Evolutionary conservation across 2,797 vertebrate genomes (phyloP).

Genomic region (Dermochelys coriacea): DNA sequence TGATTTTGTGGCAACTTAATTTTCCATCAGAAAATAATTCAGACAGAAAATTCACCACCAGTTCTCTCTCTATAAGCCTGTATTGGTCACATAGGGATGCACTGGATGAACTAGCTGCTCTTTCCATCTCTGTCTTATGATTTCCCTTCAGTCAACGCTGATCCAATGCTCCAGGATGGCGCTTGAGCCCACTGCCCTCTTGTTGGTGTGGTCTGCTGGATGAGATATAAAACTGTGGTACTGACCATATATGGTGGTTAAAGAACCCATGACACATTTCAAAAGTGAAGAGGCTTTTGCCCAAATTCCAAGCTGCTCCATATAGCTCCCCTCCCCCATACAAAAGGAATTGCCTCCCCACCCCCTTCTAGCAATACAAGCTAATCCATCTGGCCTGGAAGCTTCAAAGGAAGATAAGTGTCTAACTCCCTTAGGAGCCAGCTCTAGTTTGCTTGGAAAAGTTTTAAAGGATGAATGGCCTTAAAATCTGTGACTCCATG

Average conservation of each 20-base stretch:
- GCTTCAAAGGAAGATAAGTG: background rate
- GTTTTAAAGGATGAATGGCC: background rate
- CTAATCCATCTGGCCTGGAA: no score
- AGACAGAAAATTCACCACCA: background rate
- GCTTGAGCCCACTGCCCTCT: background rate
- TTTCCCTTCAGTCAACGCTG: slow-evolving; percentile 11
- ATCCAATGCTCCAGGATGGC: background rate
- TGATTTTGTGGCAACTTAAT: background rate
- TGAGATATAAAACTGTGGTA: background rate
- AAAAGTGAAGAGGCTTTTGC: background rate
- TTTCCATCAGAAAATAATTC: background rate
- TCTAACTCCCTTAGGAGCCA: background rate
- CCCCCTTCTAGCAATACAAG: background rate
- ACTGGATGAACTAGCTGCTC: background rate
- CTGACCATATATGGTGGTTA: background rate
- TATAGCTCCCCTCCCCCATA: background rate
- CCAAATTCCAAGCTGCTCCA: background rate
- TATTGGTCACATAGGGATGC: background rate
- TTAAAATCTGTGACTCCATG: background rate
- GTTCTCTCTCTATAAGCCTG: background rate
- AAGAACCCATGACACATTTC: background rate
- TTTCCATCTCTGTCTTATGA: background rate
- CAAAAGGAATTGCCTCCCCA: background rate
- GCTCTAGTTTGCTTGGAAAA: background rate
- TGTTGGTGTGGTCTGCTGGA: background rate